Base-by-base conservation (phyloP, 2,888 invertebrate genomes). In the Argyra leucocephala region DNA sequence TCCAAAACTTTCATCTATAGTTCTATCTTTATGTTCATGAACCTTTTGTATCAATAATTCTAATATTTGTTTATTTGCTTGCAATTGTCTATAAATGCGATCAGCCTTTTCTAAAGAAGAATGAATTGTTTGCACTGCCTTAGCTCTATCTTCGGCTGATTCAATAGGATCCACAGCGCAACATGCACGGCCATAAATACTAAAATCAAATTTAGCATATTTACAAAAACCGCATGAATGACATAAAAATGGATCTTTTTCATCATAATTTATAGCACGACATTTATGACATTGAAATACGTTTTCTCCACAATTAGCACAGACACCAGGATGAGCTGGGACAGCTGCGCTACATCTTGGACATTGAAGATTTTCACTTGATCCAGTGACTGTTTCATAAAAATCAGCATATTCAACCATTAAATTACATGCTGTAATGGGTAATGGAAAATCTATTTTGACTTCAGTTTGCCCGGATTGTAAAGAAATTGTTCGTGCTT, bases 201-300 rank as follows among this genome's bases (percentile, higher is more conserved):
- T 93, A 80, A 96, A 94, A 81, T 99, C 98, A 78, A 98, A 97
- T 81, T 98, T 96, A 48, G 97, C 98, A 80, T 98, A 98, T 81
- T 98, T 98, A 82, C 98, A 99, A 82, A 96, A 98, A 1, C 98
- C 98, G 80, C 99, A 99, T 5, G 96, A 92, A 80, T 97, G 97
- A 76, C 99, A 99, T 24, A 99, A 82, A 85, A 98, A 99, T 0
- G 98, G 98, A 81, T 98, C 98, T 78, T 96, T 96, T 78, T 98
- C 97, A 78, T 97, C 97, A 80, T 98, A 98, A 81, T 99, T 98
- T 72, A 99, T 99, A 0, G 97, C 95, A 24, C 96, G 90, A 75
- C 98, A 99, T 81, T 98, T 98, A 82, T 97, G 96, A 74, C 98
- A 99, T 75, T 99, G 99, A 82, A 94, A 98, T 0, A 98, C 98